Evolutionary conservation across 1,140 invertebrate species (phyloP), one percentile per base, ranked within the genome.

Genomic region (Diabrotica undecimpunctata): DNA sequence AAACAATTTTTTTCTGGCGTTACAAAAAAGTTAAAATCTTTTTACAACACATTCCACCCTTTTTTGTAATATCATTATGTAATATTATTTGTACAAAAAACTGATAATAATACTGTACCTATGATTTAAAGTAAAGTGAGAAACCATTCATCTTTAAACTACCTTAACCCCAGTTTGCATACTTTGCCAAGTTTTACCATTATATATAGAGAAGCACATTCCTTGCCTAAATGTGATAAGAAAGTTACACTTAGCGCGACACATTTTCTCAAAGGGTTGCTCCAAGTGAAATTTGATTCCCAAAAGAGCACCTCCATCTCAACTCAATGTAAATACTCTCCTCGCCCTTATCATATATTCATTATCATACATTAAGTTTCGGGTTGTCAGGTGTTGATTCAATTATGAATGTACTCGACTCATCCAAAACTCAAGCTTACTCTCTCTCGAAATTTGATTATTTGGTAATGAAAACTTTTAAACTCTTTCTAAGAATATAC

Each of bases 261-360:
- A 46, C 41, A 46, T 46, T 46, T 46, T n/a, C 41, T 46, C 41
- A 74, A 74, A 74, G 73, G 70, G 71, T 71, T 72, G 71, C 12
- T 54, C 12, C 25, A 70, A 74, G 71, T 74, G 68, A 66, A 73
- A 74, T 74, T 70, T 68, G 56, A 71, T 65, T 71, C 73, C 73
- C 70, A 66, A 68, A 73, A 72, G 69, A 69, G 71, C 69, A 65
- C 55, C n/a, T 57, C 37, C 36, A n/a, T 13, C 14, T n/a, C 39
- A 11, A 39, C 58, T 11, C 14, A 35, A 50, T 50, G 39, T 13
- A 39, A 35, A 38, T 37, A 12, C 66, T 67, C 60, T 65, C 57
- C 64, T 57, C 67, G 65, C 72, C 70, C 72, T 72, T 69, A 72
- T 74, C 70, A 74, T 74, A 74, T 74, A 74, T 74, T 74, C 70